phyloP scores from a whole-genome alignment of 2,888 invertebrate species.

The Conistra vaccinii region DNA sequence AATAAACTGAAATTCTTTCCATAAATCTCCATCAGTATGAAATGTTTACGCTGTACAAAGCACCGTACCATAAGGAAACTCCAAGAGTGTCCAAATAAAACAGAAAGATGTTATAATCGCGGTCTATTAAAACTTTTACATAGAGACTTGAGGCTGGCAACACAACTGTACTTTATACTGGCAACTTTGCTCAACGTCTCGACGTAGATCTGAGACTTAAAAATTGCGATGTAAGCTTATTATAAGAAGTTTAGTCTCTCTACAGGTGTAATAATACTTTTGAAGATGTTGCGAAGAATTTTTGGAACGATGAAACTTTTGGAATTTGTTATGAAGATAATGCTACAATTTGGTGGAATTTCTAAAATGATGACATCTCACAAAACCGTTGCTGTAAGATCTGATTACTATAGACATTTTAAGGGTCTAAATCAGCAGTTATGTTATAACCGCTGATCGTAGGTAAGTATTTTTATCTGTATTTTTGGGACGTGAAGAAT shows the following conservation, averaged over 20 bases:
- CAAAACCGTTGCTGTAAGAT: background rate
- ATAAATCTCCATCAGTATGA: conserved; percentile 51
- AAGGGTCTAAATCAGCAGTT: background rate
- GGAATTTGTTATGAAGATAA: background rate
- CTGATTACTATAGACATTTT: background rate
- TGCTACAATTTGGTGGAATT: background rate
- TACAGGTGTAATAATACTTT: conserved; percentile 55
- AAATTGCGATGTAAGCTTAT: conserved; percentile 57
- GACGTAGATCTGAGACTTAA: conserved; percentile 62
- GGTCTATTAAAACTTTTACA: conserved; percentile 75
- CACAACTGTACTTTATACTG: conserved; percentile 30
- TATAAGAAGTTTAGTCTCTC: conserved; percentile 29
- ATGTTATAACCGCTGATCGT: no score
- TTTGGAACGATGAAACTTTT: conserved; percentile 23
- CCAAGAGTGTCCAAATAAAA: conserved; percentile 62
- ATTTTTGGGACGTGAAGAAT: background rate
- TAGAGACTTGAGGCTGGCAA: conserved; percentile 42
- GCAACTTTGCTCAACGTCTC: conserved; percentile 35
- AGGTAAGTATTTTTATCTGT: no score
- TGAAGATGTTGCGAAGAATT: background rate
- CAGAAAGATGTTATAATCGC: conserved; percentile 70
- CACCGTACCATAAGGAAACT: conserved; percentile 43
- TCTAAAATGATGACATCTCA: background rate
- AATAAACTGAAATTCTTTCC: conserved; percentile 15
- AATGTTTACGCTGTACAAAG: conserved; percentile 62